Evolutionary conservation across 2,888 invertebrate species (phyloP).

Genomic region (Nomada lathburiana): DNA sequence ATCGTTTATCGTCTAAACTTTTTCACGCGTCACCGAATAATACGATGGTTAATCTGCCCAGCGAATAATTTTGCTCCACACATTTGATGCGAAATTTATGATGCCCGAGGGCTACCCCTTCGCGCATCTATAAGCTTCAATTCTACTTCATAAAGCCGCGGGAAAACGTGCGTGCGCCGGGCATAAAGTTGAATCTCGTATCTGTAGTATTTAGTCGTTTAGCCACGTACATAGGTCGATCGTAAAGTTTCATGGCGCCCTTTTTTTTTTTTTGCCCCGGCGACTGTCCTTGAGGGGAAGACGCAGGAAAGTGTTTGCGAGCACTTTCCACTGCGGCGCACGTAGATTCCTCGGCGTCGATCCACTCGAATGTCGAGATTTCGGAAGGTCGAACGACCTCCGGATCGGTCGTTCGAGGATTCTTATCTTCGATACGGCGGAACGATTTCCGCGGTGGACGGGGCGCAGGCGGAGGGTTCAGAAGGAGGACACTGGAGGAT

Average conservation of each 20-base stretch:
- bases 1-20: no score
- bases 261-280: conserved; percentile 12
- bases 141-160: conserved; percentile 24
- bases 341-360: conserved; percentile 59
- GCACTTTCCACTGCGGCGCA: conserved; percentile 56
- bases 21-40: no score
- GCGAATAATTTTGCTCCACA: no score
- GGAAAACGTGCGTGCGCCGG: conserved; percentile 27
- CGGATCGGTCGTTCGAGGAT: conserved; percentile 72
- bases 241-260: conserved; percentile 68
- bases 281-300: conserved; percentile 15
- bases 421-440: conserved; percentile 72
- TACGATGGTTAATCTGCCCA: no score
- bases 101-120: not conserved
- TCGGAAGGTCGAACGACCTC: conserved; percentile 69
- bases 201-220: conserved; percentile 62
- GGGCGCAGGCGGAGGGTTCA: conserved; percentile 43
- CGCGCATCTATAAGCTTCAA: not conserved
- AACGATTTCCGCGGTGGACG: conserved; percentile 65
- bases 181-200: conserved; percentile 60
- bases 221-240: conserved; percentile 56
- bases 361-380: conserved; percentile 73
- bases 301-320: conserved; percentile 68
- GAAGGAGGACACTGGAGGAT: conserved; percentile 54
- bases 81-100: not conserved